Percentiles rank a stretch among this genome's conserved stretches.
Evolutionary conservation across 2,888 invertebrate species (phyloP).

Genomic region (Cybosia mesomella): DNA sequence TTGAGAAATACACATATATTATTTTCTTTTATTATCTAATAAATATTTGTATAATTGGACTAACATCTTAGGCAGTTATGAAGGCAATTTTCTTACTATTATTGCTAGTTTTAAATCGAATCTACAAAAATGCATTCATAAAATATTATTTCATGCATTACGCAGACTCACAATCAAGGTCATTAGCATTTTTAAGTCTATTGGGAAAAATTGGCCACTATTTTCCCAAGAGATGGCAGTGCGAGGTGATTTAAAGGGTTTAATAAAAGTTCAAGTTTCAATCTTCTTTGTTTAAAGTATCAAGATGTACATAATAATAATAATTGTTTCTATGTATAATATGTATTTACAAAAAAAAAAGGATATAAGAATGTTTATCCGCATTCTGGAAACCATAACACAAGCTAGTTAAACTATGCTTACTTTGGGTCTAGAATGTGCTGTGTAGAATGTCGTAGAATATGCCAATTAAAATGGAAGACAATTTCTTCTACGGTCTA

Average conservation of each 20-base stretch:
- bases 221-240: background rate
- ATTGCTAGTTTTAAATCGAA: conserved; percentile 27
- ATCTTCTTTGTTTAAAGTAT: too few relatives aligned
- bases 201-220: background rate
- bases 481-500: background rate
- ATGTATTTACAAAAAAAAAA: too few relatives aligned
- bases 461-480: background rate
- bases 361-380: too few relatives aligned
- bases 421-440: too few relatives aligned
- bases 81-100: conserved; percentile 52
- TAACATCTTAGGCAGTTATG: conserved; percentile 46
- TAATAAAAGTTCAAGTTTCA: too few relatives aligned
- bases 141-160: background rate
- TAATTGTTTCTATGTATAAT: too few relatives aligned
- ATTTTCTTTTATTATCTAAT: background rate
- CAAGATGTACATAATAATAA: too few relatives aligned
- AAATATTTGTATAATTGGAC: background rate
- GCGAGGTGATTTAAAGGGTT: too few relatives aligned
- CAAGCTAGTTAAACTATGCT: too few relatives aligned
- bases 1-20: background rate
- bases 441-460: too few relatives aligned
- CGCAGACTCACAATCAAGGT: background rate
- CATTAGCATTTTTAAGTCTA: background rate
- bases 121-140: conserved; percentile 1
- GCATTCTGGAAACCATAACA: too few relatives aligned